phyloP scores from a whole-genome alignment of 2,888 invertebrate species.

The Himalopsyche anomala region DNA sequence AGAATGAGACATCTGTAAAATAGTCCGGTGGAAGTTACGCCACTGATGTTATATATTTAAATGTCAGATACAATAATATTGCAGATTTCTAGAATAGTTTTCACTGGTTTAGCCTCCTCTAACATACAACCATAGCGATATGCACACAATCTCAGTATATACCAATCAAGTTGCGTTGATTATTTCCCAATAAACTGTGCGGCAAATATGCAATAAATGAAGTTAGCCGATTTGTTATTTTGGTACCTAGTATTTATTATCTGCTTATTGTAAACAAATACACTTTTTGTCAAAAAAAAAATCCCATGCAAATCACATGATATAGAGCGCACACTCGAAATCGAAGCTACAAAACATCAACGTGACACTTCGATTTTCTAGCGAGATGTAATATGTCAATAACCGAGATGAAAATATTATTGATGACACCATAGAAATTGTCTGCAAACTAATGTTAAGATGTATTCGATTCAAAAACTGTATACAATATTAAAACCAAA shows the following conservation, averaged over 20 bases:
- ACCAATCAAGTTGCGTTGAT: no score
- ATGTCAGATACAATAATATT: no score
- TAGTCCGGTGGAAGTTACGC: no score
- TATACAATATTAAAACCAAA: not conserved
- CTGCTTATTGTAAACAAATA: not conserved
- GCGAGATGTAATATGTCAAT: conserved; percentile 37
- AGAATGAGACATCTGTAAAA: no score
- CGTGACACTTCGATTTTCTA: conserved; percentile 39
- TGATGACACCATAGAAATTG: conserved; percentile 13
- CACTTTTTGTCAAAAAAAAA: not conserved
- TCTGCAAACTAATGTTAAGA: not conserved
- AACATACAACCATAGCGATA: no score
- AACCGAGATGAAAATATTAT: conserved; percentile 27
- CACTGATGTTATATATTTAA: no score
- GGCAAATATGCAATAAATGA: no score
- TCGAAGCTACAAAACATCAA: conserved; percentile 6
- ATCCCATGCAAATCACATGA: conserved; percentile 15
- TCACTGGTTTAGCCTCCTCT: no score
- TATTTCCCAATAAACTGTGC: no score
- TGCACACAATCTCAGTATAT: no score
- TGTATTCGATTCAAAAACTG: not conserved
- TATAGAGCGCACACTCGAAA: conserved; percentile 4
- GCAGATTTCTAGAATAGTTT: no score
- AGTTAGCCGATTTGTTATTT: no score
- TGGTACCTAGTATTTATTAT: not conserved